Evolutionary conservation across 2,113 vertebrate species (phyloP).

Genomic region (Condylura cristata): DNA sequence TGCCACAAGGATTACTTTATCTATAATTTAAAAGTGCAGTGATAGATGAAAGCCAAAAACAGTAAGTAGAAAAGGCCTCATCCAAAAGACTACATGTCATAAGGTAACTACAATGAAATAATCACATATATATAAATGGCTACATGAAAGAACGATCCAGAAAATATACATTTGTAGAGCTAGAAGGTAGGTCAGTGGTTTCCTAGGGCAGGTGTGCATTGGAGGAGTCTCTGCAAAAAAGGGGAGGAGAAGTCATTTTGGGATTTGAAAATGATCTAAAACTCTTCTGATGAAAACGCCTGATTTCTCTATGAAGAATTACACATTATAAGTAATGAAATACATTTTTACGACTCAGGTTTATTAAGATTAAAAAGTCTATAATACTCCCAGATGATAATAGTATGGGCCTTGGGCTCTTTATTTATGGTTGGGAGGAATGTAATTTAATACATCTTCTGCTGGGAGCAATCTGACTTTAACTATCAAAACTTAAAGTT

Average conservation of each 20-base stretch:
- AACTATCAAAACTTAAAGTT: slow-evolving; percentile 50
- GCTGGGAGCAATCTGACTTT: background rate
- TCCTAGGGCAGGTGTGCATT: background rate
- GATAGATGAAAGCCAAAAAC: background rate
- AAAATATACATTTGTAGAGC: background rate
- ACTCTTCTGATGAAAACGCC: background rate
- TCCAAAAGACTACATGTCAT: background rate
- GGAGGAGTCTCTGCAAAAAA: background rate
- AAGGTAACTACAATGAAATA: background rate
- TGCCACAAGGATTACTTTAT: no score
- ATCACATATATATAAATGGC: no score
- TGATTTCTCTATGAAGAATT: slow-evolving; percentile 19
- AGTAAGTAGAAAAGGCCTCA: background rate
- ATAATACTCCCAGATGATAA: background rate
- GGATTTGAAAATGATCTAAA: background rate
- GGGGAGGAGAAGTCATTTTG: background rate
- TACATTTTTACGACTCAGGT: background rate
- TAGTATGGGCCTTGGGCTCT: background rate
- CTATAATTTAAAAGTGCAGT: no score
- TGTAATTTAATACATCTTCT: background rate
- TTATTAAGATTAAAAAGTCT: slow-evolving; percentile 25
- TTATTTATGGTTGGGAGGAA: background rate
- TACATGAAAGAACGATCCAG: no score
- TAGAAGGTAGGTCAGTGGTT: background rate
- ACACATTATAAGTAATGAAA: background rate